Evolutionary conservation across 2,888 invertebrate species (phyloP), one percentile per base, ranked within the genome.

Genomic region (Aelia acuminata): DNA sequence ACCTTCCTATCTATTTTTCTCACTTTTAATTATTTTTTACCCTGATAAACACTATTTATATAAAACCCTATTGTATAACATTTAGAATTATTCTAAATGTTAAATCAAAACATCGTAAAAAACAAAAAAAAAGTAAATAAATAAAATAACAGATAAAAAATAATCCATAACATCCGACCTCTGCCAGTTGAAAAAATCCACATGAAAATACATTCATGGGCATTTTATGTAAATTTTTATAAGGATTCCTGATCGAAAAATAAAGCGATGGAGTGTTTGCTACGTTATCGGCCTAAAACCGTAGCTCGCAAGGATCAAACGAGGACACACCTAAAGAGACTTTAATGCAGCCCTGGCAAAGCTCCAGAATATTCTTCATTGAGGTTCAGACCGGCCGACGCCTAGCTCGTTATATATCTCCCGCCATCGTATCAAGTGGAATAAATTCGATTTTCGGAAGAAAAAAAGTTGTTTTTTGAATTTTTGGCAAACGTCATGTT

Each of bases 281-380:
- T 70, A 35, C 31, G 63, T 70, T 70, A 70, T 70, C 63, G 31
- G 35, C 18, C 31, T 10, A 4, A 31, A 7, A 70, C 31, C 31
- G 18, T 31, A 35, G 18, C 63, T 70, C 5, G 1, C 63, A 7
- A 20, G 18, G 31, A 70, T 70, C 63, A 70, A 35, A 35, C 7
- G 63, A 70, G 63, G 63, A 70, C 63, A 70, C 63, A 35, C 31
- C 63, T 70, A 70, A 70, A 70, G 63, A 70, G 63, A 70, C 63
- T 70, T 70, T 70, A 70, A 70, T 70, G 63, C 63, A 70, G 35
- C 7, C 18, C 20, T 70, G 63, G 63, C 63, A 70, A 70, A 70
- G 13, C 1, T 70, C 63, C 63, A 70, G 63, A 35, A 31, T 70
- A 70, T 70, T 70, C 63, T 35, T 70, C 63, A 70, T 70, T 70